Percentiles rank a stretch among this genome's conserved stretches.
Evolutionary conservation across 1,140 invertebrate genomes (phyloP).

Genomic region (Trachymyrmex cornetzi): DNA sequence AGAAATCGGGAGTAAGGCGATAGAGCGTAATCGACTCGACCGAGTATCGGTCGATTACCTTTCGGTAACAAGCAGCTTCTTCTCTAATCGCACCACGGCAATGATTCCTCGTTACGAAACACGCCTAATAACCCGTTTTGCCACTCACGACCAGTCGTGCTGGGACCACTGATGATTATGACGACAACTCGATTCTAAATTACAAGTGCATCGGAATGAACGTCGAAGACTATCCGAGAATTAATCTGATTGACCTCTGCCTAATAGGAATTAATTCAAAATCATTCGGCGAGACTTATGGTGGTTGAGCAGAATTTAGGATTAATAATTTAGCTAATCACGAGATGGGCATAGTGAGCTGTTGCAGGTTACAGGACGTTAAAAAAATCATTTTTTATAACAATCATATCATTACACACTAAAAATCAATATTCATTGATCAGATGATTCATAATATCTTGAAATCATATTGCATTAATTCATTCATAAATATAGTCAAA

Average conservation of each 20-base stretch:
- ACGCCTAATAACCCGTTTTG: conserved; percentile 70
- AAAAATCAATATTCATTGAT: neutral
- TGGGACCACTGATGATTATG: conserved; percentile 59
- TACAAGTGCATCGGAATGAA: conserved; percentile 64
- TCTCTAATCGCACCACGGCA: conserved; percentile 66
- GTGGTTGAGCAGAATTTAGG: conserved; percentile 71
- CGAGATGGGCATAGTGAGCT: conserved; percentile 57
- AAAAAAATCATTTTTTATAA: conserved; percentile 28
- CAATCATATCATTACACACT: neutral
- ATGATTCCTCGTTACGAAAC: conserved; percentile 72
- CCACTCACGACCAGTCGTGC: conserved; percentile 69
- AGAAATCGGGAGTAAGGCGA: conserved; percentile 58
- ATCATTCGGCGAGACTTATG: conserved; percentile 70
- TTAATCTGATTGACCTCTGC: conserved; percentile 62
- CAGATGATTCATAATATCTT: neutral
- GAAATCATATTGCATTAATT: neutral
- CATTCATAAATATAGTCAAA: neutral
- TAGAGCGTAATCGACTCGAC: conserved; percentile 48
- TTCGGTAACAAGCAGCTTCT: conserved; percentile 61
- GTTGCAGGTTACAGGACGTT: conserved; percentile 30
- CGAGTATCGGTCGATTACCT: conserved; percentile 71
- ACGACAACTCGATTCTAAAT: conserved; percentile 70
- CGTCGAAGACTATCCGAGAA: conserved; percentile 47
- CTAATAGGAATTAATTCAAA: conserved; percentile 77
- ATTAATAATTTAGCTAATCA: conserved; percentile 76